Percentiles rank a stretch among this genome's conserved stretches.
Conservation (phyloP, 2,888 invertebrate species). For the Drosophila conformis region DNA sequence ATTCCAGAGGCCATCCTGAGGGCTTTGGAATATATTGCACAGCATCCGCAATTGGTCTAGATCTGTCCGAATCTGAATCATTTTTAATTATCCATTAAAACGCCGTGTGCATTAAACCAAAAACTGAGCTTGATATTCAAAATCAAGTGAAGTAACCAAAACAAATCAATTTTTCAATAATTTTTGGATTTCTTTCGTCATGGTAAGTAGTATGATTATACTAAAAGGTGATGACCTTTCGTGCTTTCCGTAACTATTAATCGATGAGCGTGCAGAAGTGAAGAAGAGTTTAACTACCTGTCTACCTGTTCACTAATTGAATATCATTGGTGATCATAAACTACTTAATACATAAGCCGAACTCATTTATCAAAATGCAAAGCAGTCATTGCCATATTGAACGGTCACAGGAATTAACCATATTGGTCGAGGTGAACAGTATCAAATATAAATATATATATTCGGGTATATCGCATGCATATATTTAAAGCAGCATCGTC, state of each 20-base stretch:
- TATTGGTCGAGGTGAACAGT: conserved; percentile 44
- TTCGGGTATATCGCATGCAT: not conserved
- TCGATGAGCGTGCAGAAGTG: not conserved
- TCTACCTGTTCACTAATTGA: conserved; percentile 8
- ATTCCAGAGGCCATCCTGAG: conserved; percentile 86
- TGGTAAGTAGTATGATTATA: not conserved
- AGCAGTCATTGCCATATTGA: conserved; percentile 30
- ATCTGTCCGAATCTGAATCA: not conserved
- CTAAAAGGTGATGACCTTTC: conserved; percentile 2
- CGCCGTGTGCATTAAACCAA: conserved; percentile 45
- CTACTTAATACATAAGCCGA: conserved; percentile 6
- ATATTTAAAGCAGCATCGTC: conserved; percentile 9
- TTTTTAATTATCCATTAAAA: conserved; percentile 4
- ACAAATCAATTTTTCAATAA: not conserved
- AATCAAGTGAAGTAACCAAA: conserved; percentile 17
- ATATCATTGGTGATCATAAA: conserved; percentile 14
- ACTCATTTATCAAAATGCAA: conserved; percentile 64
- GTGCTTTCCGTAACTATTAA: not conserved
- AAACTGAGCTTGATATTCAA: conserved; percentile 21
- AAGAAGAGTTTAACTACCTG: not conserved
- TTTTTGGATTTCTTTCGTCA: conserved; percentile 3
- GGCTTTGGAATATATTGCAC: conserved; percentile 85
- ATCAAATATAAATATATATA: conserved; percentile 16
- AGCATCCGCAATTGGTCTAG: conserved; percentile 75
- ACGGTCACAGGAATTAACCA: conserved; percentile 59